phyloP scores from a whole-genome alignment of 2,113 vertebrate genomes.

The Todiramphus saurophagus region DNA sequence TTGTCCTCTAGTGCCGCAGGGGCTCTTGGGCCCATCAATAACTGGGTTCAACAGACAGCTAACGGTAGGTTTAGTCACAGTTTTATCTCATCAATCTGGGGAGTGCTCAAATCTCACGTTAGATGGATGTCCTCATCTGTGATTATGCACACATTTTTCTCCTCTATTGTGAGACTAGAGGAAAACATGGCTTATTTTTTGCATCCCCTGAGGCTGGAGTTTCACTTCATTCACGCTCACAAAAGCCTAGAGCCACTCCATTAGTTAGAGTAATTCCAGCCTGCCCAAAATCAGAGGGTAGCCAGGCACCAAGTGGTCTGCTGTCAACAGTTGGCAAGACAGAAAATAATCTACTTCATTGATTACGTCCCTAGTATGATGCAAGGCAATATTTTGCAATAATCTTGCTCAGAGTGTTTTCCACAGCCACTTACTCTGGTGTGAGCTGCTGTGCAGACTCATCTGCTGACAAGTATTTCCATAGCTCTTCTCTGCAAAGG shows the following conservation, averaged over 20 bases:
- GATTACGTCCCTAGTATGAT: rapidly evolving
- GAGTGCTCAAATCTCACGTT: background rate
- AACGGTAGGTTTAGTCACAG: background rate
- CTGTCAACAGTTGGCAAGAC: background rate
- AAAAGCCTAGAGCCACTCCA: background rate
- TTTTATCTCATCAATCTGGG: background rate
- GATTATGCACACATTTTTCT: background rate
- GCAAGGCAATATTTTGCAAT: background rate
- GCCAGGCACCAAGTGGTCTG: background rate
- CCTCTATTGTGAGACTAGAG: background rate
- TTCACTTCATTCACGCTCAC: background rate
- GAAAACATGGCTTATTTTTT: background rate
- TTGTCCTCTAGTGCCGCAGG: background rate
- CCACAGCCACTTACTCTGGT: background rate
- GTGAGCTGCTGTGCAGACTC: background rate
- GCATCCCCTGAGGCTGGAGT: background rate
- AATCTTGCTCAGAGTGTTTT: background rate
- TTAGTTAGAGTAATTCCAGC: background rate
- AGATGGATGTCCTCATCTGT: background rate
- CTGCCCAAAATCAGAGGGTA: background rate
- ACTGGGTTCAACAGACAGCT: background rate
- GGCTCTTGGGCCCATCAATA: background rate
- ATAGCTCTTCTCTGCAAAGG: background rate
- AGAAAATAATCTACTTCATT: background rate
- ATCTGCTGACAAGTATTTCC: background rate